Conservation (phyloP, 2,113 vertebrate species). For the Mesembrinibis cayennensis region DNA sequence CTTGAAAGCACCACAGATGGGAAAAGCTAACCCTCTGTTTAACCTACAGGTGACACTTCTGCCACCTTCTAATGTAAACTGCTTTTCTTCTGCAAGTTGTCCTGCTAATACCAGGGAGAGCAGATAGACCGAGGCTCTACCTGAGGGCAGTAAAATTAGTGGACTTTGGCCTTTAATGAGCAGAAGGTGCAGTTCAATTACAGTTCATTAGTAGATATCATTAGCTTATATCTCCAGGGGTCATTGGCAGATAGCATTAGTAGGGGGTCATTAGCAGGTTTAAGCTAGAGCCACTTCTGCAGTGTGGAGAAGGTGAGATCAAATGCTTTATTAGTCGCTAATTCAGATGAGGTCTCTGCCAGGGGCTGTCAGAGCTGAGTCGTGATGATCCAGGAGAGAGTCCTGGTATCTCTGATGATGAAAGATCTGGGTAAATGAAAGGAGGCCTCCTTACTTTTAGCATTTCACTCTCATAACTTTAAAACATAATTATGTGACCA, state of each 20-base stretch:
- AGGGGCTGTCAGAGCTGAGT: background rate
- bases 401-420: background rate
- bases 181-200: slow-evolving; percentile 29
- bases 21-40: background rate
- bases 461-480: background rate
- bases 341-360: background rate
- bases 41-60: background rate
- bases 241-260: slow-evolving; percentile 43
- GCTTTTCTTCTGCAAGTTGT: background rate
- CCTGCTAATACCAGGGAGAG: background rate
- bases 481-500: background rate
- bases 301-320: background rate
- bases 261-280: slow-evolving; percentile 23
- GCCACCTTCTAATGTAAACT: background rate
- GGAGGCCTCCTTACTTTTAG: background rate
- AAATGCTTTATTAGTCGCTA: background rate
- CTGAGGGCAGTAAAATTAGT: background rate
- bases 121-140: fast-evolving
- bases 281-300: background rate
- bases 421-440: background rate
- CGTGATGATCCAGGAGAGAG: background rate
- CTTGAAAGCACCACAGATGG: background rate
- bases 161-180: slow-evolving; percentile 30
- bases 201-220: background rate
- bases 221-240: slow-evolving; percentile 30